Evolutionary conservation across 1,140 invertebrate species (phyloP), one percentile per base, ranked within the genome.

Genomic region (Drosophila azteca): DNA sequence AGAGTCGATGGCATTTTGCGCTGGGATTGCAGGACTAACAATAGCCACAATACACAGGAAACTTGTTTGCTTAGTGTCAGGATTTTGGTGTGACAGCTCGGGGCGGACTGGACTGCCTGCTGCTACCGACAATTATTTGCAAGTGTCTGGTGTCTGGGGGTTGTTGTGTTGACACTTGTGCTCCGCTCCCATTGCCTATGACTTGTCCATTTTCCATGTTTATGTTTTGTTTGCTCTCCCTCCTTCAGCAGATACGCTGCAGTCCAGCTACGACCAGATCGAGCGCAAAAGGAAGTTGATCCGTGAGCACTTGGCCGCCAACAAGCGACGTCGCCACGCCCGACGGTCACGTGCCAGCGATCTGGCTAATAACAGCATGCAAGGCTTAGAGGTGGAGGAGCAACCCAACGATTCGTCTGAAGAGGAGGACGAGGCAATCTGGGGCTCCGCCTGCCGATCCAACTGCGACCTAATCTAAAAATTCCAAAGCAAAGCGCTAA

Each of bases 1-100:
- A 75, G 52, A 39, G 35, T 13, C 11, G 31, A 3, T 59, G 44
- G 46, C 54, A 61, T n/a, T 20, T 22, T 6, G 26, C 6, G 31
- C 59, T 54, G 61, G 51, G 80, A 84, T 83, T 82, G 48, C 46
- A 15, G 31, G 13, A 17, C 26, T 50, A 70, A 65, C 24, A 62
- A 54, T 54, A 35, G 31, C 9, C 9, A 31, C 31, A 31, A 31
- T 31, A 31, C 31, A 31, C 31, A 31, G 52, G 48, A 46, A 24
- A 8, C 45, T 66, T 85, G 75, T 85, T 85, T 87, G 57, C 50
- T 61, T 44, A 76, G 62, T 76, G 82, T 85, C 82, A 85, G 13
- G 44, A 43, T 43, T 49, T 13, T 13, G 35, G 11, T 39, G 29
- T 77, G 77, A 85, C 81, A 84, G 64, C 51, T 49, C 41, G 1